Base-by-base conservation (phyloP, 2,888 invertebrate genomes). In the Heliconius aoede region DNA sequence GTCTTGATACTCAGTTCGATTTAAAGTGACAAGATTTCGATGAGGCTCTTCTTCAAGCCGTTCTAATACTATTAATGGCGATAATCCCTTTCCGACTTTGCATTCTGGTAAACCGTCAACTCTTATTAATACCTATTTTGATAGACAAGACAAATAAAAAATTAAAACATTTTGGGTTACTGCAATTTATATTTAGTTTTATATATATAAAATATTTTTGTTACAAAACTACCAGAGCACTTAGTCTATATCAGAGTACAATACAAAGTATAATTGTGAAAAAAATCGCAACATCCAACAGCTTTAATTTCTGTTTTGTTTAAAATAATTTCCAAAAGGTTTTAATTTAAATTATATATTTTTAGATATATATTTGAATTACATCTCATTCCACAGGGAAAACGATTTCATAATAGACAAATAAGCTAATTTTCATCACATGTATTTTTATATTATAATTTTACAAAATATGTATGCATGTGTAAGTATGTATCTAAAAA, bases 31-130 rank as follows among this genome's bases (percentile, higher is more conserved):
- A 30, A 94, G 84, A 79, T 92, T 86, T 15, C 79, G 80, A 77
- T 92, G 89, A 1, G 89, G 83, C 71, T 87, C 85, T 81, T 94
- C 94, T 83, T 94, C 95, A 73, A 92, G 87, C 79, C 91, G 86
- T 61, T 94, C 89, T 72, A 93, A 75, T 28, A 93, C 84, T 46
- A 92, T 88, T 7, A 94, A 81, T 4, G 95, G 94, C 28, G 90
- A 86, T 30, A 90, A 81, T 0, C 84, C 87, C 3, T 85, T 80
- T 11, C 88, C 81, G 28, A 72, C 72, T 8, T 83, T 86, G 78
- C 91, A 91, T 51, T 83, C 80, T 5, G 85, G 84, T 46, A 85
- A 76, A 15, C 84, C 86, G 68, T 90, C 87, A 9, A 91, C 89
- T 78, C 87, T 85, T 24, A 94, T 82, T 72, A 88, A 80, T 46